A percentile compares a stretch with the other conserved stretches of the same genome.
Evolutionary conservation across 2,797 vertebrate species (phyloP).

Genomic region (Cyclura pinguis): DNA sequence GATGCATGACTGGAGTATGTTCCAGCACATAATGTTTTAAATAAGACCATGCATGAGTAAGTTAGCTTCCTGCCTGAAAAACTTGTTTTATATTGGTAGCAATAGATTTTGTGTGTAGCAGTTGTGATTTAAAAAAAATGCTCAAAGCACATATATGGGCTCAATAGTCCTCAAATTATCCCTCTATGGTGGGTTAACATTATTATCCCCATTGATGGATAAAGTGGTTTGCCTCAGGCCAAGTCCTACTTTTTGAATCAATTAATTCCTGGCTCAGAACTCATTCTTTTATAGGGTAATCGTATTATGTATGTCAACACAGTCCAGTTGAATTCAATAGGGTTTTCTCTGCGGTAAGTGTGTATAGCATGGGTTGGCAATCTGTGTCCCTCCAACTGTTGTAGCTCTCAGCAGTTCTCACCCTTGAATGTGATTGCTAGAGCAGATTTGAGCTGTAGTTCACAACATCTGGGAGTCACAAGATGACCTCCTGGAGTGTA

Average conservation of each 20-base stretch:
- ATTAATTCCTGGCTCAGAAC: not conserved
- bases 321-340: not conserved
- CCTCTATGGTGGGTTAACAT: not conserved
- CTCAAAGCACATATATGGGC: not conserved
- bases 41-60: not conserved
- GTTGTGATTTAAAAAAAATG: no score
- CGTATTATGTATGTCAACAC: not conserved
- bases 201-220: not conserved
- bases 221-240: not conserved
- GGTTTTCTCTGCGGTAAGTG: not conserved
- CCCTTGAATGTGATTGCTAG: no score
- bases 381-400: no score
- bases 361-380: no score
- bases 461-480: no score
- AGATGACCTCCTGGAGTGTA: no score
- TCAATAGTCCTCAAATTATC: not conserved
- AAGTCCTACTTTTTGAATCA: not conserved
- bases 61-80: not conserved
- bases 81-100: not conserved
- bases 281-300: not conserved
- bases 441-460: no score
- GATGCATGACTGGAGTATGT: not conserved
- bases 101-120: not conserved
- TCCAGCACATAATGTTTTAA: not conserved
- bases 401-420: no score